These are phyloP conservation scores for Mustelus asterias DNA, from an alignment of 2,113 vertebrate species.

Conservation along the genomic window DNA sequence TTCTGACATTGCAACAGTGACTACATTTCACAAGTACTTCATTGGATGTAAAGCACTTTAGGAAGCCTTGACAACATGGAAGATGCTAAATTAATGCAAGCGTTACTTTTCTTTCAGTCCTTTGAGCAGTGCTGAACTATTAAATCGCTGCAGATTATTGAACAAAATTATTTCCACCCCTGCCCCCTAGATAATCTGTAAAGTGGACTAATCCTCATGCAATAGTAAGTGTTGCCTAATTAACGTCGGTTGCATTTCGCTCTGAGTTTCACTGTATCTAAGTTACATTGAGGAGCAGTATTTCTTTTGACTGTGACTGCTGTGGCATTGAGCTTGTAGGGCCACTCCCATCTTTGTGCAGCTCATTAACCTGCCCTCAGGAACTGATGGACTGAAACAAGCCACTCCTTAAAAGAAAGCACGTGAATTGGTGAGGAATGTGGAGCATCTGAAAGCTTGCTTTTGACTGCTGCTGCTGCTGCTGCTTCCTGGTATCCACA, in stretches of 20 bases:
- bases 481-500: neutral
- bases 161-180: neutral
- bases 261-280: neutral
- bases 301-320: neutral
- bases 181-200: neutral
- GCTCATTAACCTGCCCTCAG: constrained; percentile 27
- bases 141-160: neutral
- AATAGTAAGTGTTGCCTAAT: neutral
- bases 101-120: neutral
- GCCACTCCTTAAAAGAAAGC: constrained; percentile 23
- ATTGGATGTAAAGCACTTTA: neutral
- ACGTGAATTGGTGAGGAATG: constrained; percentile 16
- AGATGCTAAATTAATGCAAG: neutral
- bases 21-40: neutral
- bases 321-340: neutral
- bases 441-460: neutral
- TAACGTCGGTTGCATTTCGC: neutral
- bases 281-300: neutral
- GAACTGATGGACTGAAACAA: neutral
- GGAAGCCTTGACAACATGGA: neutral
- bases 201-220: neutral
- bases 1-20: neutral
- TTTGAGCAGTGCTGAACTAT: neutral
- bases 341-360: neutral
- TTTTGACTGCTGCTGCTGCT: neutral